These are phyloP conservation scores for Gonioctena quinquepunctata DNA, from an alignment of 1,140 invertebrate genomes.

Conservation along the genomic window DNA sequence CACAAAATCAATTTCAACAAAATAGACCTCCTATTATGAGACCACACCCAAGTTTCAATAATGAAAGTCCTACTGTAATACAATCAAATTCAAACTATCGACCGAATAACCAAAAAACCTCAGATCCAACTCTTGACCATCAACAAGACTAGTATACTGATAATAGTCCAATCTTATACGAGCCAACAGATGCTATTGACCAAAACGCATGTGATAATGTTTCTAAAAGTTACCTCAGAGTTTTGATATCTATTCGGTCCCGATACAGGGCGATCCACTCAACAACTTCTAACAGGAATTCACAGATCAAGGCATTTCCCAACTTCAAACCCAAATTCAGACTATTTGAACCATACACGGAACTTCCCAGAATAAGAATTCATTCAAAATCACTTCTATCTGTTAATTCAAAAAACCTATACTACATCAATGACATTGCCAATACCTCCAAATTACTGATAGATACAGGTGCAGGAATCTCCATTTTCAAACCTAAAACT, in stretches of 20 bases:
- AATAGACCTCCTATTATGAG: background rate
- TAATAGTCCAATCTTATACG: no score
- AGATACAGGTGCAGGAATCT: background rate
- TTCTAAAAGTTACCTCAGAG: background rate
- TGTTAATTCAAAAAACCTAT: background rate
- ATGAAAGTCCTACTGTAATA: background rate
- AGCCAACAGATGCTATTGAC: no score
- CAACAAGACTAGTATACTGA: no score
- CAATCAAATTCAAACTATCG: background rate
- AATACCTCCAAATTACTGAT: background rate
- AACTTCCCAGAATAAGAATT: background rate
- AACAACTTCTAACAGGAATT: background rate
- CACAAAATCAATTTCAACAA: background rate
- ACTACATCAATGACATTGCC: background rate
- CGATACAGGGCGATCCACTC: background rate
- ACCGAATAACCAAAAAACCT: background rate
- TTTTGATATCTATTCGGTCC: background rate
- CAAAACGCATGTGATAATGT: no score
- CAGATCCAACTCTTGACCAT: background rate
- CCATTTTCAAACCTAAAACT: background rate
- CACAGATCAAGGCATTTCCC: background rate
- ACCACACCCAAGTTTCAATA: background rate
- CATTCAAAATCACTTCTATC: background rate
- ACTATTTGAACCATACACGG: background rate
- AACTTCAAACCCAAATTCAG: background rate